phyloP scores from a whole-genome alignment of 2,888 invertebrate genomes.

The Caenorhabditis becei region DNA sequence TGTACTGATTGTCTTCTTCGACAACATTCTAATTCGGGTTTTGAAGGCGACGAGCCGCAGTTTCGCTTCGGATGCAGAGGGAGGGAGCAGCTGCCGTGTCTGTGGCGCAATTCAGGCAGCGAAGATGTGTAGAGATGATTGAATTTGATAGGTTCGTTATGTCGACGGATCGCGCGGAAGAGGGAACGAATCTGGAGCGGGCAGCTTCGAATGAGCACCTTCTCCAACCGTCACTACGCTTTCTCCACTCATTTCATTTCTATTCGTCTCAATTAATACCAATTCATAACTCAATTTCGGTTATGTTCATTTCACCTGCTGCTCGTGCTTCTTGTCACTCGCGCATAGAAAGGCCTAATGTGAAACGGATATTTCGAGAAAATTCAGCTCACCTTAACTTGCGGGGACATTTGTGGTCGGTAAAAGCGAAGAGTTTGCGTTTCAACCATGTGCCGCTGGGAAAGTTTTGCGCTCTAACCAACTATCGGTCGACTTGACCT shows the following conservation, averaged over 20 bases:
- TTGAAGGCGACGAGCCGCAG: not conserved
- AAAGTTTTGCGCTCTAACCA: constrained; percentile 6
- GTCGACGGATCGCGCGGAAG: constrained; percentile 10
- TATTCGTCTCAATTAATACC: constrained; percentile 16
- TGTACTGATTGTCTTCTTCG: constrained; percentile 42
- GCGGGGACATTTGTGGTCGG: constrained; percentile 30
- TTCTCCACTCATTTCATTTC: not conserved
- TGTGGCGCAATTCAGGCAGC: constrained; percentile 39
- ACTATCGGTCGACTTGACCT: constrained; percentile 31
- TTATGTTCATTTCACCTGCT: constrained; percentile 7
- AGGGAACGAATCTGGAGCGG: constrained; percentile 15
- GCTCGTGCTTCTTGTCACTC: not conserved
- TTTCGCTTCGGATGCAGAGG: constrained; percentile 1
- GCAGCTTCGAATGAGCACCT: not conserved
- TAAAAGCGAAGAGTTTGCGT: constrained; percentile 24
- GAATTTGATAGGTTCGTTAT: constrained; percentile 62
- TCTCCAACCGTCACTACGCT: not conserved
- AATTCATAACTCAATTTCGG: constrained; percentile 20
- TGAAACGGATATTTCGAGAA: constrained; percentile 22
- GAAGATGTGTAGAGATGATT: constrained; percentile 48
- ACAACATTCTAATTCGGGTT: constrained; percentile 33
- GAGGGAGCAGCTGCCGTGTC: constrained; percentile 53
- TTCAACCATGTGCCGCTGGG: constrained; percentile 33
- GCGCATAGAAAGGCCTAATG: not conserved
- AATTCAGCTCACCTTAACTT: constrained; percentile 29